These are phyloP conservation scores for Tenthredo notha DNA, from an alignment of 2,888 invertebrate species.

Conservation along the genomic window DNA sequence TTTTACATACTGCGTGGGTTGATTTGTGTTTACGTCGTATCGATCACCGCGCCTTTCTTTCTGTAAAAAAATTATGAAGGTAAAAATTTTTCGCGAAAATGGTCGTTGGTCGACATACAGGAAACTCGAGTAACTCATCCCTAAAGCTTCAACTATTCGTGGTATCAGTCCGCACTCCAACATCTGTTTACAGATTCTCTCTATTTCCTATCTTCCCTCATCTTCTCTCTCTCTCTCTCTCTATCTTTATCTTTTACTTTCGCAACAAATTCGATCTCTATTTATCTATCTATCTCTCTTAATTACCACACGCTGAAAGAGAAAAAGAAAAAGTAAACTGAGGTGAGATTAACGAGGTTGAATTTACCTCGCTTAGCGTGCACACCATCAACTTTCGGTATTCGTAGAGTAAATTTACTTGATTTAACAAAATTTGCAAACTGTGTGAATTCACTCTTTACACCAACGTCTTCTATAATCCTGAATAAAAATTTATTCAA, in stretches of 20 bases:
- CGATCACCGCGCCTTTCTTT: neutral
- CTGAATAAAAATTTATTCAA: neutral
- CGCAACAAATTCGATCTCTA: constrained; percentile 11
- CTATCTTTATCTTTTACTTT: neutral
- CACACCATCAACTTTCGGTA: neutral
- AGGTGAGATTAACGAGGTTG: constrained; percentile 39
- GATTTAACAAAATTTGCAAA: constrained; percentile 13
- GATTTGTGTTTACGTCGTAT: neutral
- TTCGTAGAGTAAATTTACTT: constrained; percentile 24
- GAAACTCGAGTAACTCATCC: constrained; percentile 2
- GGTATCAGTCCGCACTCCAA: constrained; percentile 2
- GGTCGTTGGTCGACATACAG: neutral
- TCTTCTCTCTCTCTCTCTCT: no score
- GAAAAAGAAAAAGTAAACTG: constrained; percentile 13
- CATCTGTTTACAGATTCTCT: constrained; percentile 25
- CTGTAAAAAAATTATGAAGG: neutral
- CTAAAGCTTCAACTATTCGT: constrained; percentile 32
- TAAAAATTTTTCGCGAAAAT: constrained; percentile 1
- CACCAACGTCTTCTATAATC: neutral
- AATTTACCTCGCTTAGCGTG: constrained; percentile 34
- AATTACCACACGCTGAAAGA: constrained; percentile 25
- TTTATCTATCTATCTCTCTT: constrained; percentile 40
- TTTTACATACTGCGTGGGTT: neutral
- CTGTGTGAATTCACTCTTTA: neutral
- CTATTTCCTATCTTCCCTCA: neutral